phyloP scores from a whole-genome alignment of 1,140 invertebrate genomes.

The Brachionus asplanchnoidis region DNA sequence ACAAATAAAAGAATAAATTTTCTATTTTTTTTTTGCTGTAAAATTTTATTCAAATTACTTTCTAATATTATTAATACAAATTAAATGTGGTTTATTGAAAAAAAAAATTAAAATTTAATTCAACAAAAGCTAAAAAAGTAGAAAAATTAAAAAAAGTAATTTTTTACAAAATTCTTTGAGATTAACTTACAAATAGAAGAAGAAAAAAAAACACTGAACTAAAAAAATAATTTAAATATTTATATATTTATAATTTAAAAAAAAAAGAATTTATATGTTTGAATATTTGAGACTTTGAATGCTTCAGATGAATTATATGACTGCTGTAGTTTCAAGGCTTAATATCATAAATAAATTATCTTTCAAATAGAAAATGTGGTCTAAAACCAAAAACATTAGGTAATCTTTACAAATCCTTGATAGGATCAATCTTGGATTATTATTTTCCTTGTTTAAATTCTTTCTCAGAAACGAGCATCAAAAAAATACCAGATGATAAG shows the following conservation, averaged over 20 bases:
- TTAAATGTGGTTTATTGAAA: background rate
- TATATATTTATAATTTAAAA: background rate
- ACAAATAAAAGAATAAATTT: background rate
- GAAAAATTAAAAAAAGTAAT: background rate
- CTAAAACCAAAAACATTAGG: no score
- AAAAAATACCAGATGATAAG: no score
- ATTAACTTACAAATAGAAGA: constrained; percentile 10
- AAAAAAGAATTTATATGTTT: background rate
- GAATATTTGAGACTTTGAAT: background rate
- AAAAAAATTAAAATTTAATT: background rate
- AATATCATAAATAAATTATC: no score
- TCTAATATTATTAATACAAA: background rate
- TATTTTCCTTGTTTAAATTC: no score
- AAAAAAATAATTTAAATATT: background rate
- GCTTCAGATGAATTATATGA: no score
- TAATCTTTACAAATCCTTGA: no score
- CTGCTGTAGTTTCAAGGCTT: no score
- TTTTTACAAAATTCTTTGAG: constrained; percentile 5
- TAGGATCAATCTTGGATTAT: no score
- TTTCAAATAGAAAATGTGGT: no score
- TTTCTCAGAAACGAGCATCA: no score
- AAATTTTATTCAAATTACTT: background rate
- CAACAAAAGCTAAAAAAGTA: background rate
- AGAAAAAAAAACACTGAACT: background rate
- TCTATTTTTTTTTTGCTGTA: background rate